These are phyloP conservation scores for Chrysogorgia sp. DNA, from an alignment of 92 coral and sea anemone species.

Conservation along the genomic window DNA sequence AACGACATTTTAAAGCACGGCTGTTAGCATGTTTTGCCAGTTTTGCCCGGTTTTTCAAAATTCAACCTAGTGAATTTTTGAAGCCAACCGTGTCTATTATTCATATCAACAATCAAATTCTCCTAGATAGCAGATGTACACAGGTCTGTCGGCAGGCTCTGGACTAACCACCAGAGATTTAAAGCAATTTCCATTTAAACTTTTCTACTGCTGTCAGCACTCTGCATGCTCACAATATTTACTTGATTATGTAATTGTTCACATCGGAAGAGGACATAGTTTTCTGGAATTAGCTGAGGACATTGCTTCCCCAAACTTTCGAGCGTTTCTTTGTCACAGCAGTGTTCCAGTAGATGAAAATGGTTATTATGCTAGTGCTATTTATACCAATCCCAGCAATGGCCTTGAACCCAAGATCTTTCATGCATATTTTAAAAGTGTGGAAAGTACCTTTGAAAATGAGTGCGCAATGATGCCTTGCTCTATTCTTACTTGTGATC, in stretches of 20 bases:
- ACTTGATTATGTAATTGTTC: conserved; percentile 52
- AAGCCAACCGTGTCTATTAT: too few species aligned
- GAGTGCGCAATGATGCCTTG: conserved; percentile 41
- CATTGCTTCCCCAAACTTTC: conserved; percentile 52
- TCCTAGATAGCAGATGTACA: too few species aligned
- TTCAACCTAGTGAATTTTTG: too few species aligned
- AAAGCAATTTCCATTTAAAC: conserved; percentile 47
- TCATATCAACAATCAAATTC: too few species aligned
- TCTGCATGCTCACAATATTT: conserved; percentile 52
- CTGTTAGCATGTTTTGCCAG: too few species aligned
- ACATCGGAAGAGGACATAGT: conserved; percentile 61
- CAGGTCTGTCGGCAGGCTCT: too few species aligned
- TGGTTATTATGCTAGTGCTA: conserved; percentile 41
- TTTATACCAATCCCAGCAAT: conserved; percentile 59
- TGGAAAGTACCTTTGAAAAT: conserved; percentile 14
- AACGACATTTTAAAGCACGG: too few species aligned
- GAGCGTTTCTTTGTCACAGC: not conserved
- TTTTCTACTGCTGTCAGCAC: conserved; percentile 42
- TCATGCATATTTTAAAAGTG: conserved; percentile 38
- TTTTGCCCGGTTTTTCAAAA: too few species aligned
- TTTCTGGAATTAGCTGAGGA: conserved; percentile 52
- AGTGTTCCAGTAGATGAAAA: conserved; percentile 31
- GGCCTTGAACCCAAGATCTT: conserved; percentile 59
- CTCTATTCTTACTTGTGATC: conserved; percentile 65
- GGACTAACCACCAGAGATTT: conserved; percentile 27